Evolutionary conservation across 2,113 vertebrate species (phyloP), one percentile per base, ranked within the genome.

Genomic region (Panurus biarmicus): DNA sequence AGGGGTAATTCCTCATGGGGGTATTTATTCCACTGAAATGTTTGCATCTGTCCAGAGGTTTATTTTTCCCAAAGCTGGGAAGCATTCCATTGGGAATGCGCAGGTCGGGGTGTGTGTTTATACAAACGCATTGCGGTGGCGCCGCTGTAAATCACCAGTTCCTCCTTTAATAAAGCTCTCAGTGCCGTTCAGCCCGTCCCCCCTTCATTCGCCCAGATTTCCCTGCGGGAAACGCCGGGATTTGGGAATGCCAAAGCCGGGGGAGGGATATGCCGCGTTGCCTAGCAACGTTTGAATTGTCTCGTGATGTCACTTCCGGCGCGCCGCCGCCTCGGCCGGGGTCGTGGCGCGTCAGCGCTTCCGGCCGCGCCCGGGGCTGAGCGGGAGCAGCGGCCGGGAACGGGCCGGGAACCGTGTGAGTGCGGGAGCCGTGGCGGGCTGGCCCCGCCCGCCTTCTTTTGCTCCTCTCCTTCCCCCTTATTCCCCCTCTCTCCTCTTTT

Each of bases 251-350:
- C 16, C 12, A 3, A 16, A 29, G 12, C 14, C 10, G 10, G 9
- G 23, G 16, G 1, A 4, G 22, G 17, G 10, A 5, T 3, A 28
- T 5, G n/a, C n/a, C 23, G n/a, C 50, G 42, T 79, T 79, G 66
- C 85, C 11, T 17, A 14, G 85, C 57, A 40, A 42, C 66, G 2
- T 4, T 1, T 2, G 3, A 11, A 1, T 35, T 17, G 13, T 0
- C 0, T 0, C 0, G 9, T 12, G 9, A 3, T 35, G 66, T 22
- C 42, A 42, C 31, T 72, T 72, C 85, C 45, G 4, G 38, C 1
- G 62, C 72, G 45, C 44, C 71, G 7, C 13, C 21, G 25, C 28
- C 5, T 19, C 7, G 2, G 28, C 24, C 26, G 35, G 48, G 65
- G 40, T 35, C 31, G 65, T 26, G 66, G 57, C 16, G 50, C 66